phyloP scores from a whole-genome alignment of 2,113 vertebrate species.

The Propithecus coquereli region DNA sequence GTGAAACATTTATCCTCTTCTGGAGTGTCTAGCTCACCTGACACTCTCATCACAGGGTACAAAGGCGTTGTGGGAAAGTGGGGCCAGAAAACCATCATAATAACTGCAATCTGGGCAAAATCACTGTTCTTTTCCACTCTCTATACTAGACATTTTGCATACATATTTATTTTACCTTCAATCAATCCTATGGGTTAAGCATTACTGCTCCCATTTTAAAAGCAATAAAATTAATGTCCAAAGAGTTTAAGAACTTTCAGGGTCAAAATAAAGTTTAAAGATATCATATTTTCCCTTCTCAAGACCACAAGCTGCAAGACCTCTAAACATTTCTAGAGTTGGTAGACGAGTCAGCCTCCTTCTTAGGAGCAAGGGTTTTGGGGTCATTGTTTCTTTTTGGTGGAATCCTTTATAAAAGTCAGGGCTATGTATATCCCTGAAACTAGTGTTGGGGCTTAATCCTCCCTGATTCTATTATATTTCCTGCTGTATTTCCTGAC shows the following conservation, averaged over 20 bases:
- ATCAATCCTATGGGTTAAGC: not conserved
- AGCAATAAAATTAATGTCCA: not conserved
- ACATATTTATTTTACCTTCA: not conserved
- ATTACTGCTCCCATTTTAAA: not conserved
- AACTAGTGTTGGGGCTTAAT: not conserved
- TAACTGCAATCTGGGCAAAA: too few species aligned
- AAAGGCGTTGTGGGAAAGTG: too few species aligned
- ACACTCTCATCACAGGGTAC: not conserved
- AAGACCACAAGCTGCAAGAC: not conserved
- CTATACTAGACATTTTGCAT: not conserved
- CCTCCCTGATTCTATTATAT: too few species aligned
- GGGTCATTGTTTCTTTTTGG: not conserved
- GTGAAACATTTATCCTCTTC: too few species aligned
- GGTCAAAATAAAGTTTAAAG: not conserved
- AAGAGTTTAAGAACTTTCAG: not conserved
- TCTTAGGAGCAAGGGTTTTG: not conserved
- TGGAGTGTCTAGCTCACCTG: not conserved
- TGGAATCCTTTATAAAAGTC: not conserved
- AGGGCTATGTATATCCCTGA: not conserved
- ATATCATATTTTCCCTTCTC: not conserved
- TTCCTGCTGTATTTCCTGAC: not conserved
- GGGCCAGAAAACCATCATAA: not conserved
- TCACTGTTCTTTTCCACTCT: too few species aligned
- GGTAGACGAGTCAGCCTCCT: not conserved
- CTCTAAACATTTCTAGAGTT: not conserved